Evolutionary conservation across 2,113 vertebrate species (phyloP), one percentile per base, ranked within the genome.

Genomic region (Paedocypris sp.): DNA sequence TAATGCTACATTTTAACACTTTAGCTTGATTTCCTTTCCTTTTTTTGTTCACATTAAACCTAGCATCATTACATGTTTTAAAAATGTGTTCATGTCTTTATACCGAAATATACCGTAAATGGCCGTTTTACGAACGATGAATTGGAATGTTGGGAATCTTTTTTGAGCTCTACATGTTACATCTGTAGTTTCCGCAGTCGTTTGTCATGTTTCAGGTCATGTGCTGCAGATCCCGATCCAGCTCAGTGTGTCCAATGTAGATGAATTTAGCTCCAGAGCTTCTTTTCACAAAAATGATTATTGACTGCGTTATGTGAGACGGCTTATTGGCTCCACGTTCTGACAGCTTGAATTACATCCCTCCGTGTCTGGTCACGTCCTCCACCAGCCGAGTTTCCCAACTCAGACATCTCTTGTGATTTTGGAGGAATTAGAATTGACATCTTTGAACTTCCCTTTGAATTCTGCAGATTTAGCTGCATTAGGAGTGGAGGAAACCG

Each of bases 321-420:
- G 48, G 67, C 69, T 72, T 71, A 70, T 64, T 68, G 71, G 63
- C 64, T 70, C 67, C 58, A 68, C 26, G 16, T 52, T 52, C 48
- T 42, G 56, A 20, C 50, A 16, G 11, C 68, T 74, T 70, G 65
- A 62, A 46, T 56, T 51, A 25, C 57, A 28, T 69, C 57, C 46
- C 64, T 62, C 60, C 52, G 68, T 61, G 66, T 76, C 68, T 76
- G 35, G 57, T 76, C 71, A 77, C 61, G 58, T 73, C 58, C 38
- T 4, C 6, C 35, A 64, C 45, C 32, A 4, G 19, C 50, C 56
- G 32, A 29, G 45, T 25, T 51, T 60, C 57, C 23, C 2, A 69
- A 62, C 63, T 61, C 68, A 69, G 62, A 75, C 69, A 36, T 72
- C 62, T 67, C 58, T 13, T 4, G 63, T 39, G 69, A 71, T 67